A percentile compares a stretch with the other conserved stretches of the same genome.
phyloP scores from a whole-genome alignment of 2,113 vertebrate species.

The Daphoenositta chrysoptera region DNA sequence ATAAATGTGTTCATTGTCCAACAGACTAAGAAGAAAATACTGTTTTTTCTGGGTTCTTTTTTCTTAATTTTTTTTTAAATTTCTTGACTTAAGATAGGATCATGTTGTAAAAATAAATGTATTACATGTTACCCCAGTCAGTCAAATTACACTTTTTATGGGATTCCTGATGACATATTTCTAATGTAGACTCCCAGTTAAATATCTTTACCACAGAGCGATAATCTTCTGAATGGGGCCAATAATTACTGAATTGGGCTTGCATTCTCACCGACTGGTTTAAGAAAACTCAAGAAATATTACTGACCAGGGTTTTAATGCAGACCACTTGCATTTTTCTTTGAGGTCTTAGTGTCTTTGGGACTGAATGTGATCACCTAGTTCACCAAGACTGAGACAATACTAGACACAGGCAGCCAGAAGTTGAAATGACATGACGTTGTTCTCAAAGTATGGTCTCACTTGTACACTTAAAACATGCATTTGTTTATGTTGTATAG shows the following conservation, averaged over 20 bases:
- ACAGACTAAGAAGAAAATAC: not conserved
- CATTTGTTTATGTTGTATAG: conserved; percentile 14
- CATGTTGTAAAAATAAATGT: not conserved
- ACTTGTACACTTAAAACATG: not conserved
- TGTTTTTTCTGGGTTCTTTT: rapidly evolving
- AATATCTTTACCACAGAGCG: not conserved
- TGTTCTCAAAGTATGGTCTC: not conserved
- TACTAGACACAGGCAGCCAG: not conserved
- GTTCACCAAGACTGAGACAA: not conserved
- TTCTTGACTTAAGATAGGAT: not conserved
- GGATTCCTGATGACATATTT: not conserved
- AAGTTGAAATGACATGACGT: not conserved
- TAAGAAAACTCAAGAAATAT: not conserved
- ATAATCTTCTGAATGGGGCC: not conserved
- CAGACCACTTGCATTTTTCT: not conserved
- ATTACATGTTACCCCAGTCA: not conserved
- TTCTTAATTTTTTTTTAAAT: not conserved
- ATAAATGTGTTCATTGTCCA: not conserved
- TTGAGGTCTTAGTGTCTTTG: not conserved
- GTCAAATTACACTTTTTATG: not conserved
- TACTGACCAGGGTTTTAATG: not conserved
- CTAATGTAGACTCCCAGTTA: not conserved
- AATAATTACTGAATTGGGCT: not conserved
- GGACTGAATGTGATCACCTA: not conserved
- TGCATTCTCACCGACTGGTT: not conserved